Evolutionary conservation across 2,888 invertebrate species (phyloP).

Genomic region (Amblyjoppa proteus): DNA sequence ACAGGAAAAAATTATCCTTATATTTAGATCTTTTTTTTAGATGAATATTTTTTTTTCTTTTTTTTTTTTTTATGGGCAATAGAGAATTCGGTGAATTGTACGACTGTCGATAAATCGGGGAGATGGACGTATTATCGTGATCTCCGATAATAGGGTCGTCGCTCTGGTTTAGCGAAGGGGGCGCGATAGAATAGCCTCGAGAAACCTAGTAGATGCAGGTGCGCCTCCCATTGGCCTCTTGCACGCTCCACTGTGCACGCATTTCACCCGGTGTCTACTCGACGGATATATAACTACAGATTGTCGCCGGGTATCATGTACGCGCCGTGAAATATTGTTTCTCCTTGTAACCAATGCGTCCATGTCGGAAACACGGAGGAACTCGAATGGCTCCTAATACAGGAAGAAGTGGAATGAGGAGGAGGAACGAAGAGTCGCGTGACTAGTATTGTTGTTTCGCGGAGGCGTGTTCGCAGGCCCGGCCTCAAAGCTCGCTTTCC

Average conservation of each 20-base stretch:
- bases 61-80: background rate
- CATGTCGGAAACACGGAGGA: slow-evolving; percentile 1
- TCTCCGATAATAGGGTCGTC: slow-evolving; percentile 60
- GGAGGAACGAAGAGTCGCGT: slow-evolving; percentile 6
- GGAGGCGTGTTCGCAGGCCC: slow-evolving; percentile 1
- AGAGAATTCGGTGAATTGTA: background rate
- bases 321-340: background rate
- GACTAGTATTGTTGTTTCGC: slow-evolving; percentile 45
- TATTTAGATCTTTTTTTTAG: background rate
- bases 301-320: background rate
- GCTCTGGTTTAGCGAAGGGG: slow-evolving; percentile 56
- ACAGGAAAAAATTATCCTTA: background rate
- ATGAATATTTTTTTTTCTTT: background rate
- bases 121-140: background rate
- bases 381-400: background rate
- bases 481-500: slow-evolving; percentile 19
- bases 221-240: slow-evolving; percentile 40
- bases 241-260: background rate
- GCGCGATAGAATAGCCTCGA: slow-evolving; percentile 38
- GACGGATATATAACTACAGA: slow-evolving; percentile 3
- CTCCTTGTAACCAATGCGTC: background rate
- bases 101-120: background rate
- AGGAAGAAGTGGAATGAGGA: slow-evolving; percentile 1
- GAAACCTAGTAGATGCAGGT: slow-evolving; percentile 60
- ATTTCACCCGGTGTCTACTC: background rate